phyloP scores from a whole-genome alignment of 2,888 invertebrate genomes.

The Conistra vaccinii region DNA sequence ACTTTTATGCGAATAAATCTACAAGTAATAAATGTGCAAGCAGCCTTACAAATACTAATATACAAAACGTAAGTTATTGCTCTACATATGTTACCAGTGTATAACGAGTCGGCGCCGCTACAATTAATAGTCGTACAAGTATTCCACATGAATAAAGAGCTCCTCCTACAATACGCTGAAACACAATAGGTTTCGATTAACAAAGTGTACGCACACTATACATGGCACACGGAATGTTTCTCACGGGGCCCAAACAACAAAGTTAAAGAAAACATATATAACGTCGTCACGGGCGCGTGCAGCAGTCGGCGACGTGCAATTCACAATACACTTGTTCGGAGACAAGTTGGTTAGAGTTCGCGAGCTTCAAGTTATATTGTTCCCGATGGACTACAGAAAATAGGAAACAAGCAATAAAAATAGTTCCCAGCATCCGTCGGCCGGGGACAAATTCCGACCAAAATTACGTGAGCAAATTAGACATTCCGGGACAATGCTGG shows the following conservation, averaged over 20 bases:
- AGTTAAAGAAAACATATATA: constrained; percentile 77
- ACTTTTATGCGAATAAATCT: constrained; percentile 41
- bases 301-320: constrained; percentile 81
- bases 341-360: constrained; percentile 85
- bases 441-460: constrained; percentile 87
- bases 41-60: constrained; percentile 6
- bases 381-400: constrained; percentile 84
- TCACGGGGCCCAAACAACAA: constrained; percentile 74
- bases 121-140: constrained; percentile 50
- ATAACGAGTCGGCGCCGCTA: constrained; percentile 12
- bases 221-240: constrained; percentile 69
- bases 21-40: constrained; percentile 23
- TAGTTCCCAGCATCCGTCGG: constrained; percentile 86
- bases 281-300: constrained; percentile 67
- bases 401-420: constrained; percentile 90
- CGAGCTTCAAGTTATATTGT: constrained; percentile 86
- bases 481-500: constrained; percentile 88
- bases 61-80: constrained; percentile 21
- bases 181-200: constrained; percentile 69
- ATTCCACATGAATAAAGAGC: constrained; percentile 49
- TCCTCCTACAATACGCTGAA: constrained; percentile 46
- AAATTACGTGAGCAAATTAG: constrained; percentile 91
- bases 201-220: constrained; percentile 56
- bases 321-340: constrained; percentile 85
- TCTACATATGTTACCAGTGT: constrained; percentile 18